Base-by-base conservation (phyloP, 2,113 vertebrate genomes). In the Ploceus nigricollis region DNA sequence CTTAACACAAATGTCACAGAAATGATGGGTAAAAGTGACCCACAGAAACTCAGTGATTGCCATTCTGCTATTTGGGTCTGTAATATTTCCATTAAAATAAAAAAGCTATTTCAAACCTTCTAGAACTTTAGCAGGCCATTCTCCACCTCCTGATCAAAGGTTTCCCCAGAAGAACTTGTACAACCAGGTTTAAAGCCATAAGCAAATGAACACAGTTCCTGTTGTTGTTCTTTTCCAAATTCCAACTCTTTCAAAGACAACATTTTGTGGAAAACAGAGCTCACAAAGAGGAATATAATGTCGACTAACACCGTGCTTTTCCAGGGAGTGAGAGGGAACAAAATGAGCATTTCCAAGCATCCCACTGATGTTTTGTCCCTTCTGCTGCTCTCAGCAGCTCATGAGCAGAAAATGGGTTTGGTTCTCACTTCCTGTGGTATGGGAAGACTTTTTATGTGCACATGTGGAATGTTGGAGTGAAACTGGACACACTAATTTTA, bases 21-120 rank as follows among this genome's bases (percentile, higher is more conserved):
- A 58, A 19, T 0, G 0, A 28, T 2, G 6, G 16, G 20, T 24
- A 40, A 69, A 21, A 66, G 37, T 1, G 5, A 79, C 24, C 30
- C 51, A 40, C 5, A 12, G 23, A 83, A 87, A 82, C 37, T 20
- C 11, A 20, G 31, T 10, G 3, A 40, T 48, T 48, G 51, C 47
- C 40, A 31, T 27, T n/a, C 7, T 10, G 4, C 7, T 66, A 23
- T 31, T 61, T 47, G 0, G 0, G 10, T 30, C 15, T 82, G 5
- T 22, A 65, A 37, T 22, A 60, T 13, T 70, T 75, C 31, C 7
- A 54, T 25, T 0, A 20, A 44, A 39, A n/a, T n/a, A 63, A 65
- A 21, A 37, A 35, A 18, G 3, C 2, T 60, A 23, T 78, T 78
- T 57, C 15, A 51, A 69, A 70, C 7, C 21, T 73, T 20, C 31